Conservation (phyloP, 2,888 invertebrate genomes). For the Metallyticus violacea region DNA sequence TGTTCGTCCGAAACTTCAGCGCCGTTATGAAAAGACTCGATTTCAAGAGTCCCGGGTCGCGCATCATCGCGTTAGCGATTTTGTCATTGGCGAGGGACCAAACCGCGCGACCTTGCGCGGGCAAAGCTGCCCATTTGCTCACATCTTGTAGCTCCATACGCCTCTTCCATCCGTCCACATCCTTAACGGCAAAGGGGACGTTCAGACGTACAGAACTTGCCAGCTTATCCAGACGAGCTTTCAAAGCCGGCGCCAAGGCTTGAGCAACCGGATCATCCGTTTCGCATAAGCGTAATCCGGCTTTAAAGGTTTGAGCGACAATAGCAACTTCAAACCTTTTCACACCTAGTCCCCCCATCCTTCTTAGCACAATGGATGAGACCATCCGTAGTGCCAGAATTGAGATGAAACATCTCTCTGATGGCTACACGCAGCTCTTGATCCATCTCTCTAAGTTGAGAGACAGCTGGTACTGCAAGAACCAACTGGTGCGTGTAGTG, state of each 20-base stretch:
- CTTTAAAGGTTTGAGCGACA: slow-evolving; percentile 30
- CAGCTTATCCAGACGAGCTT: background rate
- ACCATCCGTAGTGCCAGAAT: slow-evolving; percentile 34
- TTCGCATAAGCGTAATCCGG: slow-evolving; percentile 22
- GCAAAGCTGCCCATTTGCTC: background rate
- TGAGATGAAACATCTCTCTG: slow-evolving; percentile 36
- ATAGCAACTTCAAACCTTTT: slow-evolving; percentile 38
- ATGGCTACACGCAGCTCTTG: background rate
- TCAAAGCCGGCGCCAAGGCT: background rate
- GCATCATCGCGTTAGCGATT: slow-evolving; percentile 35
- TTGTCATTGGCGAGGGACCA: slow-evolving; percentile 26
- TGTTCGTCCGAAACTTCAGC: slow-evolving; percentile 39
- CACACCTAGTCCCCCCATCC: slow-evolving; percentile 42
- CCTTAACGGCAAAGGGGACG: background rate
- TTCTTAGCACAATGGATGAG: slow-evolving; percentile 38
- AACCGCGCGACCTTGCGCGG: background rate
- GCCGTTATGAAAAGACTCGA: slow-evolving; percentile 39
- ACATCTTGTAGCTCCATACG: background rate
- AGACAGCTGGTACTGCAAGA: background rate
- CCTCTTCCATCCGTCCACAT: background rate
- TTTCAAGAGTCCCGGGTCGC: slow-evolving; percentile 37
- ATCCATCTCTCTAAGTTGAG: background rate
- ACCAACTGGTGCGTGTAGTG: slow-evolving; percentile 16
- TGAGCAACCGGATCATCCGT: background rate
- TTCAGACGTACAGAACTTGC: background rate